A percentile compares a stretch with the other conserved stretches of the same genome.
phyloP scores from a whole-genome alignment of 92 coral and sea anemone species.

The Desmophyllum pertusum region DNA sequence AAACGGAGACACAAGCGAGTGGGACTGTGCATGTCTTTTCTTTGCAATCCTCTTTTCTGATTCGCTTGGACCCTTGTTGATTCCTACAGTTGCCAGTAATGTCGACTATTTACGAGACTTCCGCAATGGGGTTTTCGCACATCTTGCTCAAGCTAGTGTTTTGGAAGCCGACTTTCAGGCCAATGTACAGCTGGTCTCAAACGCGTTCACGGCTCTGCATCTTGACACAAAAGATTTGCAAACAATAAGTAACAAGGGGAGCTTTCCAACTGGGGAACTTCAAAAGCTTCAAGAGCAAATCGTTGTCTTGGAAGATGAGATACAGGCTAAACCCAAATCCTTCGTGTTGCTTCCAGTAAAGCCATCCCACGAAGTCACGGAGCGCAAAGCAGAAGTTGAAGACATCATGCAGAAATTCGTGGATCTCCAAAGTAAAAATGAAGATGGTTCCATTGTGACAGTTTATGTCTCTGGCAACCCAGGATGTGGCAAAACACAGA shows the following conservation, averaged over 20 bases:
- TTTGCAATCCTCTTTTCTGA: conserved; percentile 60
- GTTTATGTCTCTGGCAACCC: conserved; percentile 53
- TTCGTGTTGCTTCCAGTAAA: conserved; percentile 47
- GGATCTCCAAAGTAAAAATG: conserved; percentile 9
- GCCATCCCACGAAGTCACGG: conserved; percentile 42
- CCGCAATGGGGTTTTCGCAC: conserved; percentile 57
- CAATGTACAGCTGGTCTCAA: conserved; percentile 11
- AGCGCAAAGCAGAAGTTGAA: conserved; percentile 26
- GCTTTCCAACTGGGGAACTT: conserved; percentile 37
- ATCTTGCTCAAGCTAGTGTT: conserved; percentile 26
- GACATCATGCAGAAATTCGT: conserved; percentile 10
- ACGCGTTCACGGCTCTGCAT: conserved; percentile 32
- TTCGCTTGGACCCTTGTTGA: conserved; percentile 39
- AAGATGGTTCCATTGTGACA: background rate
- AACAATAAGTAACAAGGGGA: conserved; percentile 36
- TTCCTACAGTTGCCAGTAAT: conserved; percentile 20
- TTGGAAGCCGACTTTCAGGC: conserved; percentile 33
- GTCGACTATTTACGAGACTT: conserved; percentile 36
- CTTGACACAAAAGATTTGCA: conserved; percentile 27
- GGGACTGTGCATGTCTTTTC: conserved; percentile 67
- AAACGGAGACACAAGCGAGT: conserved; percentile 55
- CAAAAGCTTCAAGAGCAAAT: conserved; percentile 15
- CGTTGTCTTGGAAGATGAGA: conserved; percentile 27
- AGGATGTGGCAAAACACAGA: conserved; percentile 55
- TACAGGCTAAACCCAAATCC: conserved; percentile 34